A percentile compares a stretch with the other conserved stretches of the same genome.
Evolutionary conservation across 1,140 invertebrate genomes (phyloP).

Genomic region (Drosophila pseudoananassae): DNA sequence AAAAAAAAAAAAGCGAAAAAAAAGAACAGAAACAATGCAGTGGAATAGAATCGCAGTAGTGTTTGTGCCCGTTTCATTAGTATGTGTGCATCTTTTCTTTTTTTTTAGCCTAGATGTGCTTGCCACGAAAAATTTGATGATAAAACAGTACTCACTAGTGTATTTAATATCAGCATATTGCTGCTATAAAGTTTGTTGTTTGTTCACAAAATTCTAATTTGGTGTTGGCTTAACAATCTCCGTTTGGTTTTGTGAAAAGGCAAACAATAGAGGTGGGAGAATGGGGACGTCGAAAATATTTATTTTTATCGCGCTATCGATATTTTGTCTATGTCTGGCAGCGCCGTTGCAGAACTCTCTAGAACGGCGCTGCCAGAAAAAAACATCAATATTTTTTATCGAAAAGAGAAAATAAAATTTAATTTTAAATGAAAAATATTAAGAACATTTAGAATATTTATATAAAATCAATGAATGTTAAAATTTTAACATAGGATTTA

Average conservation of each 20-base stretch:
- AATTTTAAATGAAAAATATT: too few species aligned
- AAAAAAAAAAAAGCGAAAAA: conserved; percentile 30
- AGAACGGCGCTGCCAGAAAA: too few species aligned
- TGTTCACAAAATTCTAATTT: conserved; percentile 24
- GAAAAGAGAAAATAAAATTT: too few species aligned
- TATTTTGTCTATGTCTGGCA: background rate
- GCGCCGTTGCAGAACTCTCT: too few species aligned
- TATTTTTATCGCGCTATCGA: background rate
- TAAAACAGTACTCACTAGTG: conserved; percentile 53
- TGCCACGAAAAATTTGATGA: conserved; percentile 4
- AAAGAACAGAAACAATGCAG: conserved; percentile 30
- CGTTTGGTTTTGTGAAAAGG: conserved; percentile 5
- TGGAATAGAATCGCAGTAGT: conserved; percentile 4
- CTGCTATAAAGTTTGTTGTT: conserved; percentile 35
- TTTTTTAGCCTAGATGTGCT: background rate
- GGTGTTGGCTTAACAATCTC: conserved; percentile 19
- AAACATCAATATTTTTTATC: too few species aligned
- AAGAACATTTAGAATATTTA: too few species aligned
- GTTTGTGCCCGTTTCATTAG: background rate
- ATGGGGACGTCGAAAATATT: too few species aligned
- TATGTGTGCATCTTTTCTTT: background rate
- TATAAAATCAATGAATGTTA: too few species aligned
- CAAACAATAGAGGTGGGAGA: background rate
- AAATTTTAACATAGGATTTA: too few species aligned
- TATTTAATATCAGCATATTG: conserved; percentile 62